phyloP scores from a whole-genome alignment of 35 echinoderm and acorn worm species.

The Acanthaster planci region DNA sequence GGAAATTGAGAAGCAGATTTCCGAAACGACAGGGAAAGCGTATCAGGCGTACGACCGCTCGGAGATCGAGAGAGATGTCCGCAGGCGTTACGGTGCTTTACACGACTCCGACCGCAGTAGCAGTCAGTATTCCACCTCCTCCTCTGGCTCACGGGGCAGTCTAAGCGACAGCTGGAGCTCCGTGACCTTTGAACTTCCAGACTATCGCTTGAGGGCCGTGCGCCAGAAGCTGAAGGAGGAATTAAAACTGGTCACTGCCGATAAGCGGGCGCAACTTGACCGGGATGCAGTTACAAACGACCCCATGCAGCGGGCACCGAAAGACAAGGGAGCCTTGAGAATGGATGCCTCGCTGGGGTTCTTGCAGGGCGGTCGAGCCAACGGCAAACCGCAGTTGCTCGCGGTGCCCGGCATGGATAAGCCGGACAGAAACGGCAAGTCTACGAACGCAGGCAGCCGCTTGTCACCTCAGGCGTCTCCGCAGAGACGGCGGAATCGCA shows the following conservation, averaged over 20 bases:
- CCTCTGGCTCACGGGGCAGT: slow-evolving; percentile 25
- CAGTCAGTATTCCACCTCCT: neutral
- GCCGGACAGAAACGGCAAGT: neutral
- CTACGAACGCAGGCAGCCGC: neutral
- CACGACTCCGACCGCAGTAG: slow-evolving; percentile 38
- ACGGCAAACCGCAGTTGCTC: slow-evolving; percentile 4
- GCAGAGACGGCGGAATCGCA: slow-evolving; percentile 37
- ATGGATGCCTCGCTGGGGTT: neutral
- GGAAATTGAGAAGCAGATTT: slow-evolving; percentile 95
- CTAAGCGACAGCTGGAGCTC: slow-evolving; percentile 8
- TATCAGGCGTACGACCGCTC: slow-evolving; percentile 81
- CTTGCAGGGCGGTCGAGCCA: neutral
- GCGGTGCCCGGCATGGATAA: slow-evolving; percentile 10
- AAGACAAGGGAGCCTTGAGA: neutral
- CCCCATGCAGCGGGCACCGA: neutral
- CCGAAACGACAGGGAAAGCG: slow-evolving; percentile 81
- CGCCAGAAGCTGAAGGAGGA: slow-evolving; percentile 69
- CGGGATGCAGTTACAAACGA: slow-evolving; percentile 23
- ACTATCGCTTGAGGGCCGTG: slow-evolving; percentile 60
- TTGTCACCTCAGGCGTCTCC: slow-evolving; percentile 58
- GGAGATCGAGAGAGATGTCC: slow-evolving; percentile 57
- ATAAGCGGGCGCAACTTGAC: slow-evolving; percentile 50
- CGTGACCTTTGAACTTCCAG: slow-evolving; percentile 52
- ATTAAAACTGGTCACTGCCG: slow-evolving; percentile 52
- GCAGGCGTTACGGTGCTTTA: slow-evolving; percentile 49